Evolutionary conservation across 2,888 invertebrate genomes (phyloP), one percentile per base, ranked within the genome.

Genomic region (Melinaea menophilus): DNA sequence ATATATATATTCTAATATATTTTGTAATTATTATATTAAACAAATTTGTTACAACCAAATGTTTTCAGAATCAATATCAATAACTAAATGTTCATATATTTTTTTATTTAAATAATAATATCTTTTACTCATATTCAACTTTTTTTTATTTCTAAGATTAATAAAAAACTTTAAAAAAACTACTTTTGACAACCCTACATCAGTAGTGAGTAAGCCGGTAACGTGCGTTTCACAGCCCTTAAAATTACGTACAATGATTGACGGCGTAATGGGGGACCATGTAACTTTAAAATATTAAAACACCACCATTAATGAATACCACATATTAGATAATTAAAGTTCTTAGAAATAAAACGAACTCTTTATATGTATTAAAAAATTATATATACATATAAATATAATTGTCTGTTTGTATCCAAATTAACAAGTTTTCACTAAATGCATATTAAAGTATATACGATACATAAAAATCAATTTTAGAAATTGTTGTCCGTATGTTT

Each of bases 201-300:
- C 31, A 56, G 35, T 4, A 56, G 56, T 64, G 59, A 54, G 51
- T 67, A 58, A 60, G 41, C 34, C 56, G 65, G 65, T 69, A 75
- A 69, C 73, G 75, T 79, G 77, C 78, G 75, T 80, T 82, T 75
- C 70, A 73, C 69, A 68, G 78, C 75, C 71, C 80, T 75, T 75
- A 74, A 70, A 81, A 84, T 79, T 79, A 78, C 74, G 82, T 79
- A 78, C 74, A 83, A 75, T 81, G 81, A 82, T 81, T 84, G 85
- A 84, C 77, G 76, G 76, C 79, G 80, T 76, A 73, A 79, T 78
- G 70, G 75, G 73, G 68, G 73, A 72, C 75, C 67, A 78, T 84
- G 83, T 84, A 84, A 80, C 80, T 82, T 76, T 80, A 77, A 74
- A 73, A 67, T 72, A 75, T 76, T 76, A 75, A 74, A 73, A 74